Evolutionary conservation across 2,888 invertebrate species (phyloP).

Genomic region (Drosophila kokeensis): DNA sequence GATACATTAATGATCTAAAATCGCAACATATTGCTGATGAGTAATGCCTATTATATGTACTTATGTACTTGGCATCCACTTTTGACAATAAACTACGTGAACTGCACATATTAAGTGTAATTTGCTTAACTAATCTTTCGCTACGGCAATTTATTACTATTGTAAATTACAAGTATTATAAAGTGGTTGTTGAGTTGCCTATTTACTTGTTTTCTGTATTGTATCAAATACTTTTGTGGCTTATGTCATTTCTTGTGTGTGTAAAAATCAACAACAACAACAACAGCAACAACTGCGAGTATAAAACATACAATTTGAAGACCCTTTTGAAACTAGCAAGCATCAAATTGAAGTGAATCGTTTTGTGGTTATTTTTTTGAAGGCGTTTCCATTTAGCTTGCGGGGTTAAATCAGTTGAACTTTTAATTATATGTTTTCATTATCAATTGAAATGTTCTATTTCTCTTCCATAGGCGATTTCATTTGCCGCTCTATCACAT

Average conservation of each 20-base stretch:
- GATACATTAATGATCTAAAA: constrained; percentile 8
- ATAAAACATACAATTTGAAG: constrained; percentile 5
- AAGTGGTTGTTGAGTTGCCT: constrained; percentile 6
- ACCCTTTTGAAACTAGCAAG: constrained; percentile 16
- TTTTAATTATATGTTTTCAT: constrained; percentile 72
- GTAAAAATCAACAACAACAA: constrained; percentile 2
- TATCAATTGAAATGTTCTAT: constrained; percentile 74
- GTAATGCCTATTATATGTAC: constrained; percentile 10
- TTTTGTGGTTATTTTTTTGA: constrained; percentile 31
- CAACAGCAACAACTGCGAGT: background rate
- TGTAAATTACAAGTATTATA: constrained; percentile 28
- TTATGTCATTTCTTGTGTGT: constrained; percentile 60
- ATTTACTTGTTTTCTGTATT: background rate
- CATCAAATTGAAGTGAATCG: constrained; percentile 31
- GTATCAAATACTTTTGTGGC: constrained; percentile 40
- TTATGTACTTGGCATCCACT: constrained; percentile 8
- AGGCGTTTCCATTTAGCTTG: constrained; percentile 59
- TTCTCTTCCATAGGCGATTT: constrained; percentile 22
- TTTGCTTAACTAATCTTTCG: constrained; percentile 62
- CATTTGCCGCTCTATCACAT: constrained; percentile 31
- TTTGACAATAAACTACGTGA: constrained; percentile 11
- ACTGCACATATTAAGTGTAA: constrained; percentile 15
- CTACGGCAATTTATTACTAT: constrained; percentile 40
- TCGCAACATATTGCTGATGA: constrained; percentile 5
- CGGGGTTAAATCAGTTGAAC: constrained; percentile 72